Conservation (phyloP, 2,113 vertebrate genomes). For the Struthio camelus region DNA sequence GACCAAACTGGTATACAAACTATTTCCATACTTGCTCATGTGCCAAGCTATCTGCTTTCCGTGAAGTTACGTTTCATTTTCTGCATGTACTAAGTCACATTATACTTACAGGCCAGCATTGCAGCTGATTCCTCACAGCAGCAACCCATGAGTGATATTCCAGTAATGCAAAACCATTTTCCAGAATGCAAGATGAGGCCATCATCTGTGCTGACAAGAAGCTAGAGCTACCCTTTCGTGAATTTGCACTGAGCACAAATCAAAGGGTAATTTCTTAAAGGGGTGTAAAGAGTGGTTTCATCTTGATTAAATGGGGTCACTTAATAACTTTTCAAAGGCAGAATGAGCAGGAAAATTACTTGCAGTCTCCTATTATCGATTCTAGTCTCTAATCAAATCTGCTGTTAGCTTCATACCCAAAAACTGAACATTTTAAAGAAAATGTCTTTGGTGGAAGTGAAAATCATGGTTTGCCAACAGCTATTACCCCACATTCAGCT, state of each 20-base stretch:
- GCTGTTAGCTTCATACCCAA: constrained; percentile 24
- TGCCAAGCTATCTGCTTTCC: not conserved
- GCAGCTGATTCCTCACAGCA: not conserved
- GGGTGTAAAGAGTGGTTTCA: constrained; percentile 7
- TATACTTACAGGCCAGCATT: not conserved
- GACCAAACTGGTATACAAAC: constrained; percentile 29
- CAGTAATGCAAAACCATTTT: constrained; percentile 32
- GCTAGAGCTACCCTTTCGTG: constrained; percentile 12
- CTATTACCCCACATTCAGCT: not conserved
- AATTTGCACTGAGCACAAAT: constrained; percentile 35
- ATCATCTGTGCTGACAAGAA: constrained; percentile 3
- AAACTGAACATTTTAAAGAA: constrained; percentile 58
- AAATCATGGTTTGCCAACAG: constrained; percentile 3
- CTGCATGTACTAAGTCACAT: constrained; percentile 11
- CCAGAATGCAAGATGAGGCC: constrained; percentile 1
- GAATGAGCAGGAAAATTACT: constrained; percentile 47
- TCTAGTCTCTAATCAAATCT: constrained; percentile 59
- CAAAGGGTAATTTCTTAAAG: constrained; percentile 26
- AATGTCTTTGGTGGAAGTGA: constrained; percentile 22
- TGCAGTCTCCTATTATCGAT: constrained; percentile 66
- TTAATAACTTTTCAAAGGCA: constrained; percentile 61
- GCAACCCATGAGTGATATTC: not conserved
- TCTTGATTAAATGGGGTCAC: constrained; percentile 45
- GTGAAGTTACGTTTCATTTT: constrained; percentile 20
- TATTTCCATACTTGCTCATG: not conserved